phyloP scores from a whole-genome alignment of 2,797 vertebrate genomes.

The Tokudaia muenninki region DNA sequence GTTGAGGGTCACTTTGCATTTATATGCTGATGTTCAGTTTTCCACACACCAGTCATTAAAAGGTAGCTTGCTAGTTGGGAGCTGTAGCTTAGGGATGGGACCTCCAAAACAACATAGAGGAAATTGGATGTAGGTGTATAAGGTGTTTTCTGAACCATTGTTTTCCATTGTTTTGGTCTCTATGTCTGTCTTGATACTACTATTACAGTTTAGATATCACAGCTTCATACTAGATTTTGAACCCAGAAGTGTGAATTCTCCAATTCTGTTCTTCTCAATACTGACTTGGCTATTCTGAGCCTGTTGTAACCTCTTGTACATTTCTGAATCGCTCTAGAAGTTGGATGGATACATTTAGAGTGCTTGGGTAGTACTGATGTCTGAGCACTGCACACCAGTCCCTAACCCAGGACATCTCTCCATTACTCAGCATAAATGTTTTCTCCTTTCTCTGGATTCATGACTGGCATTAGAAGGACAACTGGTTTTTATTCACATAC shows the following conservation, averaged over 20 bases:
- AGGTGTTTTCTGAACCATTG: neutral
- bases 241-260: neutral
- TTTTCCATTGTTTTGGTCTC: neutral
- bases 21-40: neutral
- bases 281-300: neutral
- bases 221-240: neutral
- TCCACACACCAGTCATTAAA: neutral
- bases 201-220: neutral
- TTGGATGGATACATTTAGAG: neutral
- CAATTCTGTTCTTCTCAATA: neutral
- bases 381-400: neutral
- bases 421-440: neutral
- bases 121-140: conserved; percentile 32
- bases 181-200: neutral
- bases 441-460: neutral
- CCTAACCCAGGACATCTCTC: no score
- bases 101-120: neutral
- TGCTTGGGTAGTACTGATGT: neutral
- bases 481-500: neutral
- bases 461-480: neutral
- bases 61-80: neutral
- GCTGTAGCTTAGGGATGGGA: neutral
- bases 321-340: neutral
- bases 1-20: neutral
- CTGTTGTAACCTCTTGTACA: neutral